Evolutionary conservation across 37 sponge, comb jelly and placozoan genomes (phyloP).

Genomic region (Halichondria panicea): DNA sequence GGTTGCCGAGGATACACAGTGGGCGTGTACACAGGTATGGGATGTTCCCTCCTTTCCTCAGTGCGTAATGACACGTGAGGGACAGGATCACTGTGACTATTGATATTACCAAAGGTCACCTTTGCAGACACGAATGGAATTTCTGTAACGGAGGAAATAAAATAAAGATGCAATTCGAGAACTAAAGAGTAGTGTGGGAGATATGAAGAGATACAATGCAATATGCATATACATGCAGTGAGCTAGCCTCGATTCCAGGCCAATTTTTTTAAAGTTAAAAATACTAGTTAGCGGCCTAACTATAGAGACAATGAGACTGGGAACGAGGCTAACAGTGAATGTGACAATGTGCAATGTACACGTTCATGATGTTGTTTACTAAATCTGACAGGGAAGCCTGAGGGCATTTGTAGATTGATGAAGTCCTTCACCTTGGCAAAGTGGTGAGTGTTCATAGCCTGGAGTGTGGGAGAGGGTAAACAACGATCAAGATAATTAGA

Average conservation of each 20-base stretch:
- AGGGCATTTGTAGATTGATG: constrained; percentile 92
- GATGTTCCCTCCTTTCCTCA: constrained; percentile 12
- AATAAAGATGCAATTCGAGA: not conserved
- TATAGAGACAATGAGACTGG: not conserved
- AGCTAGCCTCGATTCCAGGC: not conserved
- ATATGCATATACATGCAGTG: not conserved
- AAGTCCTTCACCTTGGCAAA: constrained; percentile 97
- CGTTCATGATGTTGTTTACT: constrained; percentile 59
- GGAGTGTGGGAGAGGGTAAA: constrained; percentile 15
- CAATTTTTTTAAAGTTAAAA: not conserved
- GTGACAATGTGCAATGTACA: too few relatives aligned
- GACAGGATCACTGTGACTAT: constrained; percentile 60
- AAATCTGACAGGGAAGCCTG: constrained; percentile 97
- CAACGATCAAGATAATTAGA: too few relatives aligned
- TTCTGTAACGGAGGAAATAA: constrained; percentile 52
- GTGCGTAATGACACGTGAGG: constrained; percentile 52
- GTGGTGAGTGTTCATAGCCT: constrained; percentile 81
- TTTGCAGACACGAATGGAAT: constrained; percentile 94
- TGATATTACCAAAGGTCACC: constrained; percentile 88
- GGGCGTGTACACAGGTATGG: constrained; percentile 9
- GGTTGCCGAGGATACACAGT: not conserved
- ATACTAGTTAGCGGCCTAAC: not conserved
- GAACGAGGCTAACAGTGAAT: not conserved
- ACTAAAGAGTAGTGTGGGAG: not conserved
- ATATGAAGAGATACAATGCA: not conserved